These are phyloP conservation scores for Hippolais icterina DNA, from an alignment of 2,113 vertebrate species.

Conservation along the genomic window DNA sequence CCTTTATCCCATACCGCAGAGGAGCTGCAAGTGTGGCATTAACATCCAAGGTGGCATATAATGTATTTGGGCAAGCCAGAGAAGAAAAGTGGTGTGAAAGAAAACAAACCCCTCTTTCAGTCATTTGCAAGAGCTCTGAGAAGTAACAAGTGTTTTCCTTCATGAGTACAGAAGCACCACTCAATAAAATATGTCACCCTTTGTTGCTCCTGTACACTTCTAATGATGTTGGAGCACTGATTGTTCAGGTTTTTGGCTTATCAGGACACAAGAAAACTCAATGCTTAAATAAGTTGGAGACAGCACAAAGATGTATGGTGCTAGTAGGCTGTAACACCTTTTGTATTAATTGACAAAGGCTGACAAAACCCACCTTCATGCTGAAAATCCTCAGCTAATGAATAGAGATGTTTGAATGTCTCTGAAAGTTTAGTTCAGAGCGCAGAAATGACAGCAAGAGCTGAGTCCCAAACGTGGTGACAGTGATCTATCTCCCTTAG, in stretches of 20 bases:
- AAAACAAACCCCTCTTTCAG: not conserved
- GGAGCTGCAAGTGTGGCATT: not conserved
- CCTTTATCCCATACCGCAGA: not conserved
- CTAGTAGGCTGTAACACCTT: not conserved
- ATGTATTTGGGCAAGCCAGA: not conserved
- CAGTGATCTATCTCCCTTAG: not conserved
- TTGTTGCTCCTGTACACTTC: not conserved
- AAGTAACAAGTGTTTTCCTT: not conserved
- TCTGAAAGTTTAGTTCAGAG: not conserved
- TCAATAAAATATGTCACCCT: not conserved
- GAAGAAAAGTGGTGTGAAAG: not conserved
- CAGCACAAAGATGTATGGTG: not conserved
- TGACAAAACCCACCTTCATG: not conserved
- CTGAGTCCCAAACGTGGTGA: not conserved
- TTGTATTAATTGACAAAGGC: not conserved
- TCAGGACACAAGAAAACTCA: not conserved
- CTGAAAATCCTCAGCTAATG: not conserved
- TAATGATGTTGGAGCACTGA: not conserved
- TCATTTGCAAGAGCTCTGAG: not conserved
- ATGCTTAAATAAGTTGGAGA: not conserved
- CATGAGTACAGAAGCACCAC: not conserved
- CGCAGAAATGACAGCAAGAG: not conserved
- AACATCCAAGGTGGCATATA: not conserved
- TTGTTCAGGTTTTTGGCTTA: not conserved
- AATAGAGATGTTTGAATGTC: not conserved